Conservation (phyloP, 2,888 invertebrate species). For the Punctoribates punctum region DNA sequence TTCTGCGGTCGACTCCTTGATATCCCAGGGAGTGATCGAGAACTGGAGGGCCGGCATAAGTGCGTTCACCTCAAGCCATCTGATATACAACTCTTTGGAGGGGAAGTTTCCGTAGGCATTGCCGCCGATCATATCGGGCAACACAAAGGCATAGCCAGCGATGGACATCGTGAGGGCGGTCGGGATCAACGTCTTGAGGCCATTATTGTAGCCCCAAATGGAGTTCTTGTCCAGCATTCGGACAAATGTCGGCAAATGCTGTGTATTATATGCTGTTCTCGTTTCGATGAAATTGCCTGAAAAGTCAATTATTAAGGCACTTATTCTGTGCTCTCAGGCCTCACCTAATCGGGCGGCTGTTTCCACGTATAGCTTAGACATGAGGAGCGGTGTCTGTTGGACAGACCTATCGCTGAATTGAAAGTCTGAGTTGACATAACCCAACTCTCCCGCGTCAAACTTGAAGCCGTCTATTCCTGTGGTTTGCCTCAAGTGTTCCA, state of each 20-base stretch:
- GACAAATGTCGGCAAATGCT: conserved; percentile 66
- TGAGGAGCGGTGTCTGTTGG: conserved; percentile 50
- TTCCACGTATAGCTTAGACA: conserved; percentile 49
- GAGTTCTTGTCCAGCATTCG: conserved; percentile 76
- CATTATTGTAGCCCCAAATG: conserved; percentile 63
- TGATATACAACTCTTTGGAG: conserved; percentile 69
- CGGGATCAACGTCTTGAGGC: conserved; percentile 73
- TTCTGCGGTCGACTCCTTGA: conserved; percentile 64
- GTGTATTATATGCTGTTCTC: conserved; percentile 68
- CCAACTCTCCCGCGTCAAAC: conserved; percentile 75
- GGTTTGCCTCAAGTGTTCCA: conserved; percentile 58
- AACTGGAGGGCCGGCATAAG: conserved; percentile 89
- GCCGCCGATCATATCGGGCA: conserved; percentile 91
- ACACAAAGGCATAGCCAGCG: conserved; percentile 84
- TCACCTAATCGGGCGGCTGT: conserved; percentile 54
- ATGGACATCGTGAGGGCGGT: conserved; percentile 81
- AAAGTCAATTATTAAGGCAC: too few relatives aligned
- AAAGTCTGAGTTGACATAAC: conserved; percentile 60
- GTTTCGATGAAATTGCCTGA: conserved; percentile 64
- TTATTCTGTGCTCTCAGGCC: too few relatives aligned
- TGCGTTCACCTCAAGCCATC: conserved; percentile 85
- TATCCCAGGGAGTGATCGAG: conserved; percentile 74
- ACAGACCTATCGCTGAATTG: conserved; percentile 46
- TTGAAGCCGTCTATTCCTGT: conserved; percentile 68
- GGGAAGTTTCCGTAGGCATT: conserved; percentile 51